These are phyloP conservation scores for Schrankia costaestrigalis DNA, from an alignment of 2,888 invertebrate species.

Conservation along the genomic window DNA sequence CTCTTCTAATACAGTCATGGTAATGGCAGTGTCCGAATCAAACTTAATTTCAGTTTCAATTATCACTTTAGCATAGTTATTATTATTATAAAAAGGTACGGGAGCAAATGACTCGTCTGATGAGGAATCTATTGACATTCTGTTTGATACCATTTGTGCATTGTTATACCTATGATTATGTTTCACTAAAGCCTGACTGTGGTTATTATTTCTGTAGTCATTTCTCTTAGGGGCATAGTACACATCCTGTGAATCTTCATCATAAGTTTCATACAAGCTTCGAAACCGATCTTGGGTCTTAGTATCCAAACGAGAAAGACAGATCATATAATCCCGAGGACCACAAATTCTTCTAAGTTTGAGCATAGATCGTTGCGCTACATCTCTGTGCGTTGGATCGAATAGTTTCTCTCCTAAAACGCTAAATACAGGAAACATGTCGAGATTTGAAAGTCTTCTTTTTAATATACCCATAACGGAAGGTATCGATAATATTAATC, in stretches of 20 bases:
- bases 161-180: slow-evolving; percentile 61
- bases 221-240: slow-evolving; percentile 67
- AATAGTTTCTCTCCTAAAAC: slow-evolving; percentile 79
- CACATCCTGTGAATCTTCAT: slow-evolving; percentile 73
- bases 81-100: slow-evolving; percentile 58
- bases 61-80: slow-evolving; percentile 84
- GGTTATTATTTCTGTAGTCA: slow-evolving; percentile 46
- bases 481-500: slow-evolving; percentile 83
- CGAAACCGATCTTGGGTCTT: slow-evolving; percentile 77
- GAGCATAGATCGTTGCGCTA: slow-evolving; percentile 85
- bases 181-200: slow-evolving; percentile 55
- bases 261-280: slow-evolving; percentile 63
- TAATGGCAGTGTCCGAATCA: slow-evolving; percentile 89
- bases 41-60: slow-evolving; percentile 92
- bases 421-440: slow-evolving; percentile 75
- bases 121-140: slow-evolving; percentile 67
- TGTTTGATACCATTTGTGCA: slow-evolving; percentile 48
- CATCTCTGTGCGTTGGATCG: slow-evolving; percentile 82
- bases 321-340: slow-evolving; percentile 82
- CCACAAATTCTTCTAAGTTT: slow-evolving; percentile 86
- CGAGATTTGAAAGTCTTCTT: slow-evolving; percentile 66
- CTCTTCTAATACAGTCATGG: slow-evolving; percentile 91
- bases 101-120: slow-evolving; percentile 82
- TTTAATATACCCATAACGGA: slow-evolving; percentile 81
- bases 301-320: slow-evolving; percentile 65